Base-by-base conservation (phyloP, 2,888 invertebrate species). In the Invenusta paracnida region DNA sequence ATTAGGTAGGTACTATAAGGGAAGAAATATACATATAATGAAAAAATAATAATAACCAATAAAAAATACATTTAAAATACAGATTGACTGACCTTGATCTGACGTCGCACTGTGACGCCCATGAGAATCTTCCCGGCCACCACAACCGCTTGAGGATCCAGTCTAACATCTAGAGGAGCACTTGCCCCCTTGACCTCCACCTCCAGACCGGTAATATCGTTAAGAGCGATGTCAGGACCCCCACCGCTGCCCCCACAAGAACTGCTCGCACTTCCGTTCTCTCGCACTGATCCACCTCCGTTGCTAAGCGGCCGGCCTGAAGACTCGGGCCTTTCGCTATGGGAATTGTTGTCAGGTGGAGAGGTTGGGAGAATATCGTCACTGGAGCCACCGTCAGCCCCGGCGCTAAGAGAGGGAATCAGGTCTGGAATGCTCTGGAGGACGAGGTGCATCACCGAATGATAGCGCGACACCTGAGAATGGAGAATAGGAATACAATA, bases 101-200 rank as follows among this genome's bases (percentile, higher is more conserved):
- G 88, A 87, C 89, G 89, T 87, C 91, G 91, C 86, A 90, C 86
- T 2, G 90, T 89, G 0, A 90, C 89, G 66, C 90, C 89, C 0
- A 90, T 88, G 0, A 90, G 88, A 29, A 89, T 88, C 85, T 89
- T 88, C 13, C 91, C 91, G 11, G 90, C 90, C 29, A 90, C 87
- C 86, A 89, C 89, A 23, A 91, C 86, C 67, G 90, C 90, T 86
- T 90, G 91, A 0, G 91, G 91, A 86, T 90, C 90, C 0, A 91
- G 88, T 0, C 90, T 88, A 0, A 91, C 90, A 87, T 89, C 89
- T 29, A 91, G 88, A 1, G 91, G 90, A 0, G 89, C 88, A 87
- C 91, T 90, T 66, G 88, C 88, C 0, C 90, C 91, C 87, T 91
- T 91, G 31, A 90, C 88, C 86, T 91, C 91, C 23, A 91, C 88